Evolutionary conservation across 1,140 invertebrate species (phyloP), one percentile per base, ranked within the genome.

Genomic region (Panagrolaimus sp.): DNA sequence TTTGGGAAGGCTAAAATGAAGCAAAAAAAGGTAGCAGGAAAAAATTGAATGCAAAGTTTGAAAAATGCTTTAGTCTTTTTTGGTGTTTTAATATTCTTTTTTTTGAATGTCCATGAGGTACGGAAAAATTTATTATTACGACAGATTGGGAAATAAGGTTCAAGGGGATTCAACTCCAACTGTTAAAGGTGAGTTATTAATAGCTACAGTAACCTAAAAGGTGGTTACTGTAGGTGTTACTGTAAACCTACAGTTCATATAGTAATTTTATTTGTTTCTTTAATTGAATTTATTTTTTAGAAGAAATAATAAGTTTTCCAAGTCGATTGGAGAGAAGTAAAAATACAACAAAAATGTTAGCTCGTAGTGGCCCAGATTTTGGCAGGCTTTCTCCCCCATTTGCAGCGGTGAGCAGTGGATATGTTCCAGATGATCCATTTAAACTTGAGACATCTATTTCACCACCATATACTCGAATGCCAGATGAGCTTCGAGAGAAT

Each of bases 41-140:
- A 52, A 2, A 24, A 8, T 14, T 8, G 17, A n/a, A 1, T 12
- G 52, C 52, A 4, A 28, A 12, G 17, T 58, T 28, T 58, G 48
- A 28, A 48, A 24, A 9, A 1, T 15, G 47, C 15, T n/a, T 1
- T 12, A 17, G 17, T 21, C 15, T 26, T 21, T 58, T 28, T 8
- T n/a, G 48, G 9, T 9, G 48, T 52, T n/a, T 21, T 28, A 58
- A 21, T 12, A 58, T 1, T 58, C 15, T 3, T 24, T 15, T 10
- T 24, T 48, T 24, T 28, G 52, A 58, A 58, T 58, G 52, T 38
- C 32, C 32, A 38, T 38, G 32, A 21, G 52, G 21, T 58, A 58
- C 52, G 52, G 52, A 21, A 58, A 58, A 28, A 58, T 58, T 26
- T 58, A 58, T 58, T 58, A 26, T 58, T 58, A 58, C 52, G 52